Conservation (phyloP, 2,888 invertebrate genomes). For the Pilophorus perplexus region DNA sequence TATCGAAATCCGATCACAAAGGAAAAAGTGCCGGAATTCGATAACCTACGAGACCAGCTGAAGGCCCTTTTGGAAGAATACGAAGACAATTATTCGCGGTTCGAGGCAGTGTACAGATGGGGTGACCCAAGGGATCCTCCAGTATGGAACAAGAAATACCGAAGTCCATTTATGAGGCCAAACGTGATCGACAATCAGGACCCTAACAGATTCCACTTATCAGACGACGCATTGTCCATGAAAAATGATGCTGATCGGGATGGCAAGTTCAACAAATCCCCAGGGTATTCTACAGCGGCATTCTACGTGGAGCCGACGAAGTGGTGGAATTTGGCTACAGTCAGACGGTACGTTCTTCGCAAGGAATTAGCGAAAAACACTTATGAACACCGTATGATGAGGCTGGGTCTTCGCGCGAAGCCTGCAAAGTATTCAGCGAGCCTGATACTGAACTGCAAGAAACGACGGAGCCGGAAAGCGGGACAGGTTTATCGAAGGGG, state of each 20-base stretch:
- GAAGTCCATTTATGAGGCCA: background rate
- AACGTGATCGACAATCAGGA: background rate
- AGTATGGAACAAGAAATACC: background rate
- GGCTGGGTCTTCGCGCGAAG: background rate
- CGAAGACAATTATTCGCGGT: background rate
- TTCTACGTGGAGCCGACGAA: background rate
- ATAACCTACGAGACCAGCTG: background rate
- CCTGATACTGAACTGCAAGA: background rate
- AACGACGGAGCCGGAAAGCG: background rate
- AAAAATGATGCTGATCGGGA: background rate
- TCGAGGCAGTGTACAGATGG: background rate
- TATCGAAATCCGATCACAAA: background rate
- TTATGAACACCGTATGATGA: background rate
- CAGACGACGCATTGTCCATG: background rate
- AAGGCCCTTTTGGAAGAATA: background rate
- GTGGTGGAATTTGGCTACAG: background rate
- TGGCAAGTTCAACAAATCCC: background rate
- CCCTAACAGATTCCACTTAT: background rate
- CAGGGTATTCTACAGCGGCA: background rate
- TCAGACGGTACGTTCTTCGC: background rate
- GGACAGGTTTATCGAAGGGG: background rate
- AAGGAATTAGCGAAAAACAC: background rate
- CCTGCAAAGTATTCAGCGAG: background rate
- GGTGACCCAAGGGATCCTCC: background rate
- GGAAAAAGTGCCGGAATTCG: background rate